Conservation (phyloP, 2,113 vertebrate species). For the Oryzias melastigma region DNA sequence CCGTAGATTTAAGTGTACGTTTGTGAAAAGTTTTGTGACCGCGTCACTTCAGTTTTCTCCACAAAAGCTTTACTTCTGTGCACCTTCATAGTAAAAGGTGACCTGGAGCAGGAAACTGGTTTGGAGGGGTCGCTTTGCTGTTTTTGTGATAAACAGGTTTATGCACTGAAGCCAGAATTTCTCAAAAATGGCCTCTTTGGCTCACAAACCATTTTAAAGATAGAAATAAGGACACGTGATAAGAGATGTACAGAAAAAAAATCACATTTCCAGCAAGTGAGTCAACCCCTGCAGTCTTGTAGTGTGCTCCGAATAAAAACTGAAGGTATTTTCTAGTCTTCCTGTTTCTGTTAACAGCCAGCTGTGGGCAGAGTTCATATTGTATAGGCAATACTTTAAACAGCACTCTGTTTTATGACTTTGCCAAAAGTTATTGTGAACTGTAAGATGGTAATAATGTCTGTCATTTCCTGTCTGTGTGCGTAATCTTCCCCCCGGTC, state of each 20-base stretch:
- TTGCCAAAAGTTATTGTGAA: not conserved
- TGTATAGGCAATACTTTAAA: slow-evolving; percentile 6
- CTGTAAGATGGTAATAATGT: slow-evolving; percentile 13
- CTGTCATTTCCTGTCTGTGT: slow-evolving; percentile 6
- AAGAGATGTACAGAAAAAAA: slow-evolving; percentile 21
- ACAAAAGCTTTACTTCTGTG: not conserved
- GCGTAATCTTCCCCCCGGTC: not conserved
- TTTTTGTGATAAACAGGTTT: not conserved
- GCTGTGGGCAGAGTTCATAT: slow-evolving; percentile 10
- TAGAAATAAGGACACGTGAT: not conserved
- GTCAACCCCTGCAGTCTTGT: slow-evolving; percentile 33
- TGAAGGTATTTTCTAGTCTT: slow-evolving; percentile 20
- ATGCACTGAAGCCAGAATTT: slow-evolving; percentile 20
- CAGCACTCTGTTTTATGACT: slow-evolving; percentile 3
- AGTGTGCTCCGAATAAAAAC: slow-evolving; percentile 15
- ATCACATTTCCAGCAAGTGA: slow-evolving; percentile 17
- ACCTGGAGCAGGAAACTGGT: slow-evolving; percentile 6
- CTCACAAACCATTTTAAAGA: not conserved
- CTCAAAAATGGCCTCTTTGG: slow-evolving; percentile 14
- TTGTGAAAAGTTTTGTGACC: not conserved
- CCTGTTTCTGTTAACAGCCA: slow-evolving; percentile 25
- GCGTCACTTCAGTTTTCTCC: not conserved
- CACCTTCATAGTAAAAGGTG: not conserved
- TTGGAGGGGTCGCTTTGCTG: not conserved
- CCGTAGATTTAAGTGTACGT: slow-evolving; percentile 29